phyloP scores from a whole-genome alignment of 2,797 vertebrate genomes.

The Poeciliopsis infans region DNA sequence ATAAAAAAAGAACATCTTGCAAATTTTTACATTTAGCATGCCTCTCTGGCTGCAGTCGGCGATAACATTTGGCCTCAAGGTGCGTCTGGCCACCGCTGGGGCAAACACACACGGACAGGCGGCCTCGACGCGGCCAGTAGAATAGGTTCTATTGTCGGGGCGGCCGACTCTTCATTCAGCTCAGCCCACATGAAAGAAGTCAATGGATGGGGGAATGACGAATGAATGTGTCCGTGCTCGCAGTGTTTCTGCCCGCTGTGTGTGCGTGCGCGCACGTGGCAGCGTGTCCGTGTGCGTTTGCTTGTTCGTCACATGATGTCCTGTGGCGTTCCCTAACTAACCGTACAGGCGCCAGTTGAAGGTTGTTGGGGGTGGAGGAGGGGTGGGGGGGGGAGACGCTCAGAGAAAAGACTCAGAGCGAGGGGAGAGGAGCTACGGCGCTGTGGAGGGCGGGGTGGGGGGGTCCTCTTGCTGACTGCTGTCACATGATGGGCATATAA shows the following conservation, averaged over 20 bases:
- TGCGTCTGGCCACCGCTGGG: constrained; percentile 68
- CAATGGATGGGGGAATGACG: constrained; percentile 70
- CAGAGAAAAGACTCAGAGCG: constrained; percentile 59
- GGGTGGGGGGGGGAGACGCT: constrained; percentile 52
- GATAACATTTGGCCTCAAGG: constrained; percentile 75
- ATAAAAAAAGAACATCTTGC: constrained; percentile 56
- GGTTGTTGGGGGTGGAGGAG: constrained; percentile 56
- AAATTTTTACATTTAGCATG: constrained; percentile 48
- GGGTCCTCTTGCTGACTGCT: constrained; percentile 76
- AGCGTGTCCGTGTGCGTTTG: constrained; percentile 69
- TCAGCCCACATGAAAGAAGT: constrained; percentile 80
- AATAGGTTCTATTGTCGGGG: constrained; percentile 80
- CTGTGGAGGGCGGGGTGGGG: constrained; percentile 56
- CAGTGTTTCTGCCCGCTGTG: constrained; percentile 52
- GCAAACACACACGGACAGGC: constrained; percentile 55
- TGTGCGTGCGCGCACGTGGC: constrained; percentile 37
- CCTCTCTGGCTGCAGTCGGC: constrained; percentile 41
- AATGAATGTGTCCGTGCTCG: constrained; percentile 76
- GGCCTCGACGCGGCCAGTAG: constrained; percentile 61
- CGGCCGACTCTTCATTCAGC: constrained; percentile 68
- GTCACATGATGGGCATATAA: constrained; percentile 85
- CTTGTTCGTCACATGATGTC: constrained; percentile 86
- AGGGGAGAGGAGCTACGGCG: constrained; percentile 65
- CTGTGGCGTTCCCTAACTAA: constrained; percentile 84
- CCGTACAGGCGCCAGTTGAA: constrained; percentile 82